phyloP scores from a whole-genome alignment of 2,888 invertebrate genomes.

The Conistra vaccinii region DNA sequence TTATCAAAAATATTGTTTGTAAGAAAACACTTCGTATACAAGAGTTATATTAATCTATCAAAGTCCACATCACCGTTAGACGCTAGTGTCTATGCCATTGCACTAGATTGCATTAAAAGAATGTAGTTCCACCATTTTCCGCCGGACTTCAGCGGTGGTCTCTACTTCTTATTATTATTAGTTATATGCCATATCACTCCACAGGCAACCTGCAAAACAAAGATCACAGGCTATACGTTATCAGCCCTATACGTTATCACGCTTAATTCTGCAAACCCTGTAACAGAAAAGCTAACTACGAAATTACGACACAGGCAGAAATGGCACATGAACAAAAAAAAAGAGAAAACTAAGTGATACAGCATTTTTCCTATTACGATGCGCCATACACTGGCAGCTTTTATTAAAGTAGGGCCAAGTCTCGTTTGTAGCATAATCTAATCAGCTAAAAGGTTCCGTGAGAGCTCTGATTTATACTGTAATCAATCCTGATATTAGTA shows the following conservation, averaged over 20 bases:
- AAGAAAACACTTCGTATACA: neutral
- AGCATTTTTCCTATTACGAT: constrained; percentile 58
- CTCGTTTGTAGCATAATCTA: constrained; percentile 66
- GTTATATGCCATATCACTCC: neutral
- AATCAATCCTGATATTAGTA: constrained; percentile 67
- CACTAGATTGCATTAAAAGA: too few relatives aligned
- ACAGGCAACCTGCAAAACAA: constrained; percentile 1
- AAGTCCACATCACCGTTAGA: too few relatives aligned
- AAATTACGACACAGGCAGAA: constrained; percentile 22
- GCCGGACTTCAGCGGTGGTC: too few relatives aligned
- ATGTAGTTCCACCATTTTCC: too few relatives aligned
- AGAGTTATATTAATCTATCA: too few relatives aligned
- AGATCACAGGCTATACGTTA: neutral
- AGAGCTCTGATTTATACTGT: constrained; percentile 65
- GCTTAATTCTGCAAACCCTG: constrained; percentile 5
- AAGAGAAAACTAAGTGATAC: constrained; percentile 54
- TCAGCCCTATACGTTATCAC: neutral
- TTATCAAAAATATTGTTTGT: neutral
- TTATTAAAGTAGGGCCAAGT: constrained; percentile 63
- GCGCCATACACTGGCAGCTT: constrained; percentile 46
- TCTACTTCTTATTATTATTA: neutral
- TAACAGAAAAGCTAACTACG: constrained; percentile 12
- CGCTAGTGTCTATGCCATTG: too few relatives aligned
- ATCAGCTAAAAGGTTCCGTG: constrained; percentile 66
- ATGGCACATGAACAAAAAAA: constrained; percentile 27